Conservation (phyloP, 2,113 vertebrate genomes). For the Pithys albifrons region DNA sequence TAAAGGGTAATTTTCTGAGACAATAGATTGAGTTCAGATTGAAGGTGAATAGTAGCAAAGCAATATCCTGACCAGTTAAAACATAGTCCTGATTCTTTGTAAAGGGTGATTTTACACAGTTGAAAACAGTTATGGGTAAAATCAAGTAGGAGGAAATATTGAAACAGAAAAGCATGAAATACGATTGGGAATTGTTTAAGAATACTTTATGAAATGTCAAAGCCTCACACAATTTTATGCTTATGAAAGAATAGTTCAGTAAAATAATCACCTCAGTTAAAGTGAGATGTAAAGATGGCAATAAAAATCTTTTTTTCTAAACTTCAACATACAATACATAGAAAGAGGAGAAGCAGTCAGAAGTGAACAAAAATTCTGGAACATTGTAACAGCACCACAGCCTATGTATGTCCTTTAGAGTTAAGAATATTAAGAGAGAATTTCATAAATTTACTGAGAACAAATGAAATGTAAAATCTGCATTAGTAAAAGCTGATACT, state of each 20-base stretch:
- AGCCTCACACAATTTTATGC: background rate
- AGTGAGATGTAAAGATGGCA: background rate
- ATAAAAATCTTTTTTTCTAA: background rate
- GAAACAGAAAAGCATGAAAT: background rate
- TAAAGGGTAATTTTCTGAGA: background rate
- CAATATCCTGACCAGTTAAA: background rate
- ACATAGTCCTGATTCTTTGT: background rate
- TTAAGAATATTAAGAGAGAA: background rate
- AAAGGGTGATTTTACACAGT: background rate
- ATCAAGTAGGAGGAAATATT: background rate
- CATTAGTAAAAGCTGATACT: background rate
- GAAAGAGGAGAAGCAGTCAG: background rate
- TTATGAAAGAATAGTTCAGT: background rate
- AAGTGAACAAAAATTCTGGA: background rate
- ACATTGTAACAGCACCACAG: background rate
- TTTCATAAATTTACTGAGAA: background rate
- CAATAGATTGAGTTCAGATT: background rate
- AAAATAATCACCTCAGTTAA: background rate
- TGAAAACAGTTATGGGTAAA: background rate
- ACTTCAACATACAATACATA: background rate
- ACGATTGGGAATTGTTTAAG: background rate
- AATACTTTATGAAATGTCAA: conserved; percentile 5
- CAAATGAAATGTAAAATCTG: background rate
- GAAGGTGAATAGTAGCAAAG: background rate
- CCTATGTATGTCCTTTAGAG: background rate